Base-by-base conservation (phyloP, 2,113 vertebrate genomes). In the Ornithorhynchus anatinus region DNA sequence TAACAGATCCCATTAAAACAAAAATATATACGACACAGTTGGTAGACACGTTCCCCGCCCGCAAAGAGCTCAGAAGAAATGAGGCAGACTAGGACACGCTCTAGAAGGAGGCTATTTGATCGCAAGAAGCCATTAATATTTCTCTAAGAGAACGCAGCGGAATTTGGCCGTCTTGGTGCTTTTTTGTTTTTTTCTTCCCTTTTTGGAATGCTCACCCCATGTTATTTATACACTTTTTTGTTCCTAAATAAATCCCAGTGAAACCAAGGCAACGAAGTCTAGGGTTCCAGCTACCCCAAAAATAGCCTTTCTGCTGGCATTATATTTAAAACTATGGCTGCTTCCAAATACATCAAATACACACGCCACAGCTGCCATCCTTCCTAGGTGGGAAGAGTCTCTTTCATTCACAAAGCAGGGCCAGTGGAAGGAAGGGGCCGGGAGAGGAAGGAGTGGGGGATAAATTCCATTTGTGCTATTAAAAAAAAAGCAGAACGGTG, bases 401-500 rank as follows among this genome's bases (percentile, higher is more conserved):
- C 81, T 80, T 89, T 87, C 88, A 91, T 91, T 94, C 91, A 89
- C 86, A 71, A n/a, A 88, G 89, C 63, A 86, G 73, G 87, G 82
- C 51, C 78, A 42, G 72, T 23, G 12, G 65, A 76, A 88, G 72
- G 53, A 81, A 83, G 87, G 84, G 85, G 82, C 80, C 84, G 79
- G 32, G 84, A 77, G 79, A 84, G 81, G 79, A 80, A 77, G 75
- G 69, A 81, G 42, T 80, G 62, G 80, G 91, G 58, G 90, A 92
- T 93, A 90, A 89, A 92, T 93, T 92, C 91, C 84, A 78, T 92
- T 92, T 92, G 88, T 63, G 88, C 84, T 89, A 93, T 92, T 93
- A 89, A 90, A 90, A 91, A 88, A 84, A 81, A 86, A 85, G 82
- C 19, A 88, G 88, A 89, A 86, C 80, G 89, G 87, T 92, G 89